Conservation (phyloP, 92 coral and sea anemone species). For the Diadumene lineata region DNA sequence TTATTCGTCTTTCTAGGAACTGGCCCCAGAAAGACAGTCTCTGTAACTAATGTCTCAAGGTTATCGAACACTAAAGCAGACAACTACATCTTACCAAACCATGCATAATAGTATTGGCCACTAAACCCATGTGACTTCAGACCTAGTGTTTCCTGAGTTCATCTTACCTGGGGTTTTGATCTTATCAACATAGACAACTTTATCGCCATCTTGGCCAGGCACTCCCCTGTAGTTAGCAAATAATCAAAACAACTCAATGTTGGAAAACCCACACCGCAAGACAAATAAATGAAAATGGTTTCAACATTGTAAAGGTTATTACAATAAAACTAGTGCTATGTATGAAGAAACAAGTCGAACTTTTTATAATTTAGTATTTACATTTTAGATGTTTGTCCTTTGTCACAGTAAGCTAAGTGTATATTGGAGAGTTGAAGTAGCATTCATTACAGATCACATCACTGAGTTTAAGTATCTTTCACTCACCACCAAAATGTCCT, state of each 20-base stretch:
- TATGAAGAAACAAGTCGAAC: background rate
- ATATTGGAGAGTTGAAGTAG: background rate
- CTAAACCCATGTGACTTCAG: no score
- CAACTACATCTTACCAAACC: no score
- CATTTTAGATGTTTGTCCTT: background rate
- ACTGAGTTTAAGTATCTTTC: background rate
- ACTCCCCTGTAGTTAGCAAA: conserved; percentile 71
- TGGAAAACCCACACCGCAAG: no score
- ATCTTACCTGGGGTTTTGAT: conserved; percentile 37
- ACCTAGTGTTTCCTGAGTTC: background rate
- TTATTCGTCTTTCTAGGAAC: no score
- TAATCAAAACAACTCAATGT: background rate
- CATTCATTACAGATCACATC: no score
- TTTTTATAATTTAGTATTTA: background rate
- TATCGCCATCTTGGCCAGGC: conserved; percentile 7
- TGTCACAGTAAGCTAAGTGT: background rate
- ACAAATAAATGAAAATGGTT: no score
- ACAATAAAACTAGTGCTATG: background rate
- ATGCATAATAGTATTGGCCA: no score
- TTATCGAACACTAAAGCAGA: no score
- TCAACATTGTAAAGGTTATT: no score
- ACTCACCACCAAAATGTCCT: conserved; percentile 68
- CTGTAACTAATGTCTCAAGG: no score
- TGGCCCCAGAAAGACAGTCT: no score
- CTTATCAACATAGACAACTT: conserved; percentile 32